Base-by-base conservation (phyloP, 2,113 vertebrate genomes). In the Crypturellus undulatus region DNA sequence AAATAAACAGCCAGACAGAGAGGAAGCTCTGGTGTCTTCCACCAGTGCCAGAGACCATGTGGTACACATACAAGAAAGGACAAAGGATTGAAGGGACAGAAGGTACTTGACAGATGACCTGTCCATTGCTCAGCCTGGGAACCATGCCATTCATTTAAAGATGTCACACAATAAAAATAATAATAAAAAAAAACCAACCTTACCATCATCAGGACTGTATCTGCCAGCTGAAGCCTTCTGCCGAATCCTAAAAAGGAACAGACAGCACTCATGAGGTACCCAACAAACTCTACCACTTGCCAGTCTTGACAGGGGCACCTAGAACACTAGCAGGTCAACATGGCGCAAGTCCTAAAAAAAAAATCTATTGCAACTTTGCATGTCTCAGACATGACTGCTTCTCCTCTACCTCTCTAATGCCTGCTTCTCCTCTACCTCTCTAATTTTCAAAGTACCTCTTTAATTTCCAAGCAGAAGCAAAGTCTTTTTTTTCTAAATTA, bases 201-300 rank as follows among this genome's bases (percentile, higher is more conserved):
- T 97, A 98, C 98, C 98, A 12, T 98, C 93, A 69, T 90, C 97
- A 28, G 97, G 97, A 83, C 91, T 97, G 92, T 94, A 65, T 68
- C 95, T 95, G 47, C 94, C 94, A 89, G 92, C 71, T 0, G 60
- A 92, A 65, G 97, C 89, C 87, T 98, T 98, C 90, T 96, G 97
- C 75, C 43, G 95, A 91, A 96, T 93, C 91, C 98, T 98, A 93
- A 30, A 97, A 98, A 68, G 94, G 34, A 88, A 96, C 5, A 97
- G 21, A 79, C 8, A 96, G 64, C 12, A 25, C 22, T 94, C 38
- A 43, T 79, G 54, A 96, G 65, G 51, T 2, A 81, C 65, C 3
- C 22, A 90, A 63, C 28, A 84, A 84, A 75, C 13, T 9, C 64
- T 52, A 85, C 1, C 42, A 30, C 22, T 52, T 54, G 34, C 42